Percentiles rank a stretch among this genome's conserved stretches.
Evolutionary conservation across 2,888 invertebrate species (phyloP).

Genomic region (Chorisops tibialis): DNA sequence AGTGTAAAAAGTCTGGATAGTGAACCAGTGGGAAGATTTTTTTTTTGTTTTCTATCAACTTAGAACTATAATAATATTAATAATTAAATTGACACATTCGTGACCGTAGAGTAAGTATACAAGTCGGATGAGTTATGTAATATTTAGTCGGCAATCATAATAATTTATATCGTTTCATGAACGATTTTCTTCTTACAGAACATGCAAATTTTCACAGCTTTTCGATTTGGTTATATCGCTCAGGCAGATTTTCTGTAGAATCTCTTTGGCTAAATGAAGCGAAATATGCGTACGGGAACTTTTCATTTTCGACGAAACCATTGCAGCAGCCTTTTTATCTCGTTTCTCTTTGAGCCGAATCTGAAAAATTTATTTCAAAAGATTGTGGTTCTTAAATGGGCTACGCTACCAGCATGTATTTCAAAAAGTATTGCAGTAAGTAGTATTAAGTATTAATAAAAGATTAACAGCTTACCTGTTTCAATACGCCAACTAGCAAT

Average conservation of each 20-base stretch:
- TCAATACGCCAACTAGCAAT: conserved; percentile 86
- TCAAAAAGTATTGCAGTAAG: background rate
- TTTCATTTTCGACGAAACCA: conserved; percentile 64
- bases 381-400: background rate
- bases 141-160: background rate
- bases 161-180: conserved; percentile 33
- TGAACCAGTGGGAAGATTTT: background rate
- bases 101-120: background rate
- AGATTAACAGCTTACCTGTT: conserved; percentile 57
- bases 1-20: too few relatives aligned
- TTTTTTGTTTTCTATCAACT: background rate
- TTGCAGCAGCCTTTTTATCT: conserved; percentile 68
- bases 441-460: background rate
- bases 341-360: conserved; percentile 73
- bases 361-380: conserved; percentile 36
- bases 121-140: background rate
- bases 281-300: conserved; percentile 79
- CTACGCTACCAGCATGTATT: too few relatives aligned
- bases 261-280: conserved; percentile 74
- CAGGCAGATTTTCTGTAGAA: conserved; percentile 80
- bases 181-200: conserved; percentile 57
- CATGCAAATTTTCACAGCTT: conserved; percentile 83
- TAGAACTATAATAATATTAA: conserved; percentile 1
- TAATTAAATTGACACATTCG: conserved; percentile 23
- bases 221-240: conserved; percentile 82